Base-by-base conservation (phyloP, 2,888 invertebrate species). In the Disparrhopalites patrizii region DNA sequence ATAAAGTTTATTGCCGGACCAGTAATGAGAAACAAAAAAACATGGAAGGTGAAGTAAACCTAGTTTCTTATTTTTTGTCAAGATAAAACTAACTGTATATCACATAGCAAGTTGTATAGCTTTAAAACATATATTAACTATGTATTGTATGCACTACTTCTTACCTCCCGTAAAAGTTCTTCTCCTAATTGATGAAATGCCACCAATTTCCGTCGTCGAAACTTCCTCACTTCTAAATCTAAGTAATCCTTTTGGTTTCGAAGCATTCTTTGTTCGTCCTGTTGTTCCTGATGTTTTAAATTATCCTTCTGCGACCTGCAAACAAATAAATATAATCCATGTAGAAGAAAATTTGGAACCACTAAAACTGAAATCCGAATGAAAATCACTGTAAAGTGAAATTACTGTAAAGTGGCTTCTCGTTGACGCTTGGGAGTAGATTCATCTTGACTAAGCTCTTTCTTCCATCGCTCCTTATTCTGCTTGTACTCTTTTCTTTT, bases 401-500 rank as follows among this genome's bases (percentile, higher is more conserved):
- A 84, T 81, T 74, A 88, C 86, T 93, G 93, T 78, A 93, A 82
- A 66, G 92, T 92, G 70, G 92, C 90, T 79, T 93, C 93, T 73
- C 91, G 84, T 81, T 93, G 92, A 77, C 93, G 83, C 81, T 93
- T 93, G 62, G 93, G 92, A 77, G 93, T 93, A 63, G 91, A 88
- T 80, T 93, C 93, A 79, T 93, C 93, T 83, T 91, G 88, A 54
- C 91, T 91, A 72, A 94, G 83, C 78, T 93, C 93, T 76, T 90
- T 86, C 87, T 97, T 98, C 89, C 95, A 93, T 76, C 93, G 83
- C 79, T 98, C 98, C 82, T 97, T 98, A 80, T 91, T 95, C 58
- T 90, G 89, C 77, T 83, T 84, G 83, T 98, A 98, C 81, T 98
- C 96, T 80, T 92, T 91, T 82, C 97, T 94, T 82, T 95, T 93